Conservation (phyloP, 2,797 vertebrate genomes). For the Leuciscus waleckii region DNA sequence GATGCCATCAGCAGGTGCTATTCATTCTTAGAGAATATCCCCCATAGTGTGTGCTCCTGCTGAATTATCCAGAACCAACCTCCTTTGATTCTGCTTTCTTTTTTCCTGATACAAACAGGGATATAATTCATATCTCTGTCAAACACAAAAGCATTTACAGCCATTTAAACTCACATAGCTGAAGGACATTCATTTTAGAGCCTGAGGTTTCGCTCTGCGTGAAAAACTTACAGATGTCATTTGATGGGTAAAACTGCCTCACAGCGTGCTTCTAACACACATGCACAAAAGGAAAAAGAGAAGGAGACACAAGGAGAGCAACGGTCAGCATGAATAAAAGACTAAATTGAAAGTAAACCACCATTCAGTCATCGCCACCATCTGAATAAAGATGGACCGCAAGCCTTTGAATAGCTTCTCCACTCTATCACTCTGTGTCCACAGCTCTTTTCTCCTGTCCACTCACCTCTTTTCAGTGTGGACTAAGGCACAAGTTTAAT, state of each 20-base stretch:
- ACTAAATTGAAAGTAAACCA: conserved; percentile 51
- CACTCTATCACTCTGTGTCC: background rate
- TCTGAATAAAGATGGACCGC: conserved; percentile 33
- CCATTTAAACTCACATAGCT: conserved; percentile 7
- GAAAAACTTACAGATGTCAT: conserved; percentile 47
- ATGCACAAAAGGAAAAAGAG: conserved; percentile 30
- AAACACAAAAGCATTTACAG: conserved; percentile 37
- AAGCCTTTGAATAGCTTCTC: conserved; percentile 25
- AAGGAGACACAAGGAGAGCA: background rate
- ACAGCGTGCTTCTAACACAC: conserved; percentile 40
- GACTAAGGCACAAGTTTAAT: conserved; percentile 16
- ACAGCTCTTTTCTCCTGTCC: conserved; percentile 2
- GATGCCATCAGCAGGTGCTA: conserved; percentile 2
- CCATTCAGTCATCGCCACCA: background rate
- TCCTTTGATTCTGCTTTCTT: conserved; percentile 8
- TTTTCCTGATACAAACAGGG: conserved; percentile 10
- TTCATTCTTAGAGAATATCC: background rate
- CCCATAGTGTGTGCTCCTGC: background rate
- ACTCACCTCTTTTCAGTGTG: conserved; percentile 30
- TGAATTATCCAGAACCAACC: conserved; percentile 1
- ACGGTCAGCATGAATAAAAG: conserved; percentile 11
- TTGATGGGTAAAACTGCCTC: conserved; percentile 53
- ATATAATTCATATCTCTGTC: conserved; percentile 26
- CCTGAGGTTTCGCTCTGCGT: conserved; percentile 29
- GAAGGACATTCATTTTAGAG: conserved; percentile 46